phyloP scores from a whole-genome alignment of 1,140 invertebrate species.

The Drosophila insularis region DNA sequence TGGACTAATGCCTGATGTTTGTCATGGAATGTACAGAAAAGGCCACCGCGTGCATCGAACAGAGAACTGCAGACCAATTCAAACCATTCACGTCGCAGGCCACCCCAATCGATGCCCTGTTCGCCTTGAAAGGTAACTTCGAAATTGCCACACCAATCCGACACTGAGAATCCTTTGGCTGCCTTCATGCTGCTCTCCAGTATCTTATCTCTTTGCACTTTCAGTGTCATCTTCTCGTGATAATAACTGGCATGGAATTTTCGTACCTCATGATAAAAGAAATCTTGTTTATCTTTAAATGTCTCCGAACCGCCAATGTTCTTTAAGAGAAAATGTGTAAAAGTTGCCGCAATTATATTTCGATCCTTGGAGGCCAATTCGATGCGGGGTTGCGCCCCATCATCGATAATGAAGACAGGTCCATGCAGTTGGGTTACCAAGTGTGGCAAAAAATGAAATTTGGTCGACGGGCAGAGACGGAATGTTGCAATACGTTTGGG shows the following conservation, averaged over 20 bases:
- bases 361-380: conserved; percentile 91
- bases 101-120: conserved; percentile 97
- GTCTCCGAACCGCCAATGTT: conserved; percentile 98
- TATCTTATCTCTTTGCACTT: conserved; percentile 91
- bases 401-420: conserved; percentile 89
- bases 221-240: conserved; percentile 92
- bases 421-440: conserved; percentile 83
- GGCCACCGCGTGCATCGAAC: conserved; percentile 91
- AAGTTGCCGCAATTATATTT: conserved; percentile 95
- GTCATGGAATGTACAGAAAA: conserved; percentile 94
- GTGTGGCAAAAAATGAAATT: conserved; percentile 87
- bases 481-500: conserved; percentile 96
- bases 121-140: conserved; percentile 96
- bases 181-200: conserved; percentile 93
- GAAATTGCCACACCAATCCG: conserved; percentile 96
- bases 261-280: conserved; percentile 96
- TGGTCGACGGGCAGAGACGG: conserved; percentile 95
- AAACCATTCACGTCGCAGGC: conserved; percentile 96
- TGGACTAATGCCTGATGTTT: conserved; percentile 94
- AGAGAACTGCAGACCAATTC: conserved; percentile 92
- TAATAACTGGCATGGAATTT: conserved; percentile 92
- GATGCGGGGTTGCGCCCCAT: conserved; percentile 94
- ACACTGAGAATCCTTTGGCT: conserved; percentile 88
- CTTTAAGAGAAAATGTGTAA: conserved; percentile 95
- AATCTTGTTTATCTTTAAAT: conserved; percentile 97